Evolutionary conservation across 2,113 vertebrate species (phyloP).

Genomic region (Piliocolobus tephrosceles): DNA sequence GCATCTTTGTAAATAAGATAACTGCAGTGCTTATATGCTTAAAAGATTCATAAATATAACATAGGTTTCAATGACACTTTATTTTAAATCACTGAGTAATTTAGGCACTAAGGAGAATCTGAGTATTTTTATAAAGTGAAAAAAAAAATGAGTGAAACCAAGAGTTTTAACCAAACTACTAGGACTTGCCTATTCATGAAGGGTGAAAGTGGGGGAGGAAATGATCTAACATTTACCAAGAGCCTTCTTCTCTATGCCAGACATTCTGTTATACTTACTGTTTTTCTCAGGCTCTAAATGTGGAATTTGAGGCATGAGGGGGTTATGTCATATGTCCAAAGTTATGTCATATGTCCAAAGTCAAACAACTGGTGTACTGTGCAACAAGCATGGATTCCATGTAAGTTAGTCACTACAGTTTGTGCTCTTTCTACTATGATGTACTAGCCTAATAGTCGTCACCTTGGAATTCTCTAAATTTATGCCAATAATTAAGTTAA

Average conservation of each 20-base stretch:
- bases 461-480: not conserved
- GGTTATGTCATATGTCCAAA: not conserved
- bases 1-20: not conserved
- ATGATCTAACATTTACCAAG: not conserved
- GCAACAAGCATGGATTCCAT: not conserved
- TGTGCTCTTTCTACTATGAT: not conserved
- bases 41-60: not conserved
- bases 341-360: not conserved
- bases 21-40: not conserved
- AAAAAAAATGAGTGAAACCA: not conserved
- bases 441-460: not conserved
- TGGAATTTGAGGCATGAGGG: not conserved
- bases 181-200: not conserved
- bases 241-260: not conserved
- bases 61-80: not conserved
- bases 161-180: not conserved
- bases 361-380: not conserved
- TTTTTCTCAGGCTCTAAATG: not conserved
- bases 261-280: not conserved
- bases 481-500: not conserved
- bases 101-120: not conserved
- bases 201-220: not conserved
- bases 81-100: not conserved
- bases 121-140: not conserved
- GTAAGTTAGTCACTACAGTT: not conserved